Percentiles rank a stretch among this genome's conserved stretches.
Conservation (phyloP, 2,797 vertebrate species). For the Neoniphon sammara region DNA sequence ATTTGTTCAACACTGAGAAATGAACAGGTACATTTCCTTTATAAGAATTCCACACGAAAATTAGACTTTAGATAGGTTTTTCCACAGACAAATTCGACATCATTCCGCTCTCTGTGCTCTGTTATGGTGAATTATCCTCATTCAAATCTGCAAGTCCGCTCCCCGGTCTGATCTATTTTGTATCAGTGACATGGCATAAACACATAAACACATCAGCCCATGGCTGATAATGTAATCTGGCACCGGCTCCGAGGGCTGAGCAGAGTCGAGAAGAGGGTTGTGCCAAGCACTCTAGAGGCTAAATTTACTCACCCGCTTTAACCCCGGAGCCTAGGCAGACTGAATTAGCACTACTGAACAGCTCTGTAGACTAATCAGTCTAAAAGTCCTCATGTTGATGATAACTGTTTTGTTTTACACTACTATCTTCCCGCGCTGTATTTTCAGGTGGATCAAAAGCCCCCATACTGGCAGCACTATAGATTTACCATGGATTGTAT, state of each 20-base stretch:
- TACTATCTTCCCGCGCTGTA: too few relatives aligned
- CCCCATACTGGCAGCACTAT: background rate
- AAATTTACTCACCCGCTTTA: slow-evolving; percentile 67
- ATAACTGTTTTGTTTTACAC: slow-evolving; percentile 32
- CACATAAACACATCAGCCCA: slow-evolving; percentile 68
- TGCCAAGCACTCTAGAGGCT: slow-evolving; percentile 66
- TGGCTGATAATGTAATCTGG: slow-evolving; percentile 70
- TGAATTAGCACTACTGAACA: slow-evolving; percentile 56
- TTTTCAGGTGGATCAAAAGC: background rate
- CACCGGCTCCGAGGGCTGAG: slow-evolving; percentile 53
- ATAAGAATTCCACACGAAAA: too few relatives aligned
- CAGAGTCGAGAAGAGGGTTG: slow-evolving; percentile 45
- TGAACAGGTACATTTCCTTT: too few relatives aligned
- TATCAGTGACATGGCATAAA: slow-evolving; percentile 65
- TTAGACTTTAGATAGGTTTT: background rate
- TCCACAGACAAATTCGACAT: too few relatives aligned
- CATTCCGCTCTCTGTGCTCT: slow-evolving; percentile 9
- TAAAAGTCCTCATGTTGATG: slow-evolving; percentile 33
- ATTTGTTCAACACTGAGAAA: too few relatives aligned
- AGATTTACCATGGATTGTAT: background rate
- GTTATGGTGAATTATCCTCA: slow-evolving; percentile 15
- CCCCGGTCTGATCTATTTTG: slow-evolving; percentile 47
- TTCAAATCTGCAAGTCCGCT: slow-evolving; percentile 29
- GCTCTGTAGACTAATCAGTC: slow-evolving; percentile 38
- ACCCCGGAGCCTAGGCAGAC: slow-evolving; percentile 58